Conservation (phyloP, 2,113 vertebrate species). For the Pitta sordida region DNA sequence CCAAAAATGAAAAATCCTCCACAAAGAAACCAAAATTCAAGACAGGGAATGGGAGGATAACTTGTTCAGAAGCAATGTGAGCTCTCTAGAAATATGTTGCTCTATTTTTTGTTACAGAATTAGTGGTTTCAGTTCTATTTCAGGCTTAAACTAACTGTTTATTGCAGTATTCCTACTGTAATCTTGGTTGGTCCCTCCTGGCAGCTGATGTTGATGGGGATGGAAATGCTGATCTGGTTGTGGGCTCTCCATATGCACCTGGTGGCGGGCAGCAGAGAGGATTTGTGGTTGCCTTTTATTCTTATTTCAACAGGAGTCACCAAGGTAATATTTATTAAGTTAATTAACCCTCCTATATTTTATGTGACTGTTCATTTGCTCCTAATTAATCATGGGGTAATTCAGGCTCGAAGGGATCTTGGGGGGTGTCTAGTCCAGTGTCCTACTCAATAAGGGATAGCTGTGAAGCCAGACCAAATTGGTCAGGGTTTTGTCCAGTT, state of each 20-base stretch:
- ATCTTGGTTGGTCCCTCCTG: constrained; percentile 78
- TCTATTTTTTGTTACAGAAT: not conserved
- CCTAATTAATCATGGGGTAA: not conserved
- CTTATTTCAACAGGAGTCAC: constrained; percentile 4
- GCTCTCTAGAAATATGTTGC: not conserved
- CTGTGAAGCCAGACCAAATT: not conserved
- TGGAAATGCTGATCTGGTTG: constrained; percentile 65
- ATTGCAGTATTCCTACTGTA: constrained; percentile 74
- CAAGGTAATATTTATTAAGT: constrained; percentile 56
- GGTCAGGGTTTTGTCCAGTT: not conserved
- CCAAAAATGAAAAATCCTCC: not conserved
- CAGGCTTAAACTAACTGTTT: not conserved
- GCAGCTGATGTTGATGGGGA: constrained; percentile 71
- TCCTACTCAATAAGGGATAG: not conserved
- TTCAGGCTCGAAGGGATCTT: not conserved
- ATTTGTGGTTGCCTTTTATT: constrained; percentile 71
- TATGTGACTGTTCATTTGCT: not conserved
- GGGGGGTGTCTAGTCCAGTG: not conserved
- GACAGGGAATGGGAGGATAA: not conserved
- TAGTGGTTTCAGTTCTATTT: not conserved
- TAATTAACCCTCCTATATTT: not conserved
- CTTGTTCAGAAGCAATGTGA: not conserved
- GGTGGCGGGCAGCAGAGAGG: constrained; percentile 74
- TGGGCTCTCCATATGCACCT: constrained; percentile 75
- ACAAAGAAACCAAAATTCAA: not conserved